These are phyloP conservation scores for Metopolophium dirhodum DNA, from an alignment of 1,140 invertebrate genomes.

Conservation along the genomic window DNA sequence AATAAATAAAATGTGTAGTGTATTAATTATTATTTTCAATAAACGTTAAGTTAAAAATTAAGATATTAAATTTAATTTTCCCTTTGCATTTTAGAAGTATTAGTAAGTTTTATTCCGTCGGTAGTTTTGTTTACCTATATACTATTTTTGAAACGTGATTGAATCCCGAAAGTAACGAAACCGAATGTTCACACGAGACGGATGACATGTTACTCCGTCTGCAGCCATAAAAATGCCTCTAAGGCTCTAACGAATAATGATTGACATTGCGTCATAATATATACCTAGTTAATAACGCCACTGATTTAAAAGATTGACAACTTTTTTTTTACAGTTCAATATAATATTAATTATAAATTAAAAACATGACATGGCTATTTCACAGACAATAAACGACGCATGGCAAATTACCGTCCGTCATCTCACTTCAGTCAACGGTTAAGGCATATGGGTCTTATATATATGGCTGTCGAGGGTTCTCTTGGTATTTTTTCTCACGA, in stretches of 20 bases:
- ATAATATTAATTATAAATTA: neutral
- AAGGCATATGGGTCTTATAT: no score
- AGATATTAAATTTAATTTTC: no score
- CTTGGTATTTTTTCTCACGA: neutral
- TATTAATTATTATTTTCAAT: no score
- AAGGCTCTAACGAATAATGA: neutral
- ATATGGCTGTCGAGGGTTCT: neutral
- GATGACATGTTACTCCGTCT: neutral
- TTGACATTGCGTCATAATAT: neutral
- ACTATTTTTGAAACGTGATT: neutral
- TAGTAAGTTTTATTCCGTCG: no score
- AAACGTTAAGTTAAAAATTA: no score
- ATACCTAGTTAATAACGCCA: neutral
- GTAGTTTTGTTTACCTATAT: neutral
- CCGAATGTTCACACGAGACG: neutral
- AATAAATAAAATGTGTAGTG: no score
- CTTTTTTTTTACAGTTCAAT: no score
- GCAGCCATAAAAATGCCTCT: neutral
- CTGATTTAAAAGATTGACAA: no score
- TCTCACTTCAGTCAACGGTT: neutral
- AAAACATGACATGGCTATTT: neutral
- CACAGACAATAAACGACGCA: neutral
- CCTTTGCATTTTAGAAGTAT: no score
- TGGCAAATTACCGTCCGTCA: neutral
- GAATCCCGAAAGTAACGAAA: no score